Percentiles rank a stretch among this genome's conserved stretches.
Evolutionary conservation across 2,113 vertebrate species (phyloP).

Genomic region (Haliaeetus leucogaster): DNA sequence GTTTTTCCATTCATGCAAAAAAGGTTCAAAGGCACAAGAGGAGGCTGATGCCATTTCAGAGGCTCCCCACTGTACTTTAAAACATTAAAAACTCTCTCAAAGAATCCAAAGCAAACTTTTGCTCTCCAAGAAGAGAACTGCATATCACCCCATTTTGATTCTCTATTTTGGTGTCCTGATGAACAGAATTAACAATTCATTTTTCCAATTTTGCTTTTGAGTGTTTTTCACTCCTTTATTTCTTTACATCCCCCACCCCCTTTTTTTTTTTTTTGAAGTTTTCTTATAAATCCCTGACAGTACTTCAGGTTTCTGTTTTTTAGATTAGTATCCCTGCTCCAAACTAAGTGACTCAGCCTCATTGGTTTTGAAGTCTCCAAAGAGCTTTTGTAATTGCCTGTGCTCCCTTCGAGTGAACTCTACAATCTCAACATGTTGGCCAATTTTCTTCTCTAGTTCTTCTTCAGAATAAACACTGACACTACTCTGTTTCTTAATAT

Average conservation of each 20-base stretch:
- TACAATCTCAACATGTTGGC: not conserved
- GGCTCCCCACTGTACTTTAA: not conserved
- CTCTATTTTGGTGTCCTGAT: not conserved
- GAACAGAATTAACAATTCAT: not conserved
- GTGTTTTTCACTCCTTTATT: not conserved
- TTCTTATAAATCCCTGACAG: not conserved
- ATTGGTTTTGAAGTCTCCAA: not conserved
- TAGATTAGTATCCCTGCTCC: not conserved
- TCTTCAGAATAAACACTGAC: conserved; percentile 46
- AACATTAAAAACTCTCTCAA: not conserved
- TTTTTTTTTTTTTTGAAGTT: not conserved
- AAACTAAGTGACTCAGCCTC: not conserved
- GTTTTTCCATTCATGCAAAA: not conserved
- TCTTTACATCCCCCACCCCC: not conserved
- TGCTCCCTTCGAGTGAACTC: not conserved
- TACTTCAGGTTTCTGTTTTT: not conserved
- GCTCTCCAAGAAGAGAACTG: not conserved
- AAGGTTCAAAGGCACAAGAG: not conserved
- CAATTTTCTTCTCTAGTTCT: conserved; percentile 25
- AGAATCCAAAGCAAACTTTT: not conserved
- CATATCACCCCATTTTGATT: not conserved
- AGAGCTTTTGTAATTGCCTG: not conserved
- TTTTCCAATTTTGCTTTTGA: not conserved
- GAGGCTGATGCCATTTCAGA: not conserved
- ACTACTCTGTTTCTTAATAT: conserved; percentile 39